phyloP scores from a whole-genome alignment of 2,113 vertebrate genomes.

The Heteronetta atricapilla region DNA sequence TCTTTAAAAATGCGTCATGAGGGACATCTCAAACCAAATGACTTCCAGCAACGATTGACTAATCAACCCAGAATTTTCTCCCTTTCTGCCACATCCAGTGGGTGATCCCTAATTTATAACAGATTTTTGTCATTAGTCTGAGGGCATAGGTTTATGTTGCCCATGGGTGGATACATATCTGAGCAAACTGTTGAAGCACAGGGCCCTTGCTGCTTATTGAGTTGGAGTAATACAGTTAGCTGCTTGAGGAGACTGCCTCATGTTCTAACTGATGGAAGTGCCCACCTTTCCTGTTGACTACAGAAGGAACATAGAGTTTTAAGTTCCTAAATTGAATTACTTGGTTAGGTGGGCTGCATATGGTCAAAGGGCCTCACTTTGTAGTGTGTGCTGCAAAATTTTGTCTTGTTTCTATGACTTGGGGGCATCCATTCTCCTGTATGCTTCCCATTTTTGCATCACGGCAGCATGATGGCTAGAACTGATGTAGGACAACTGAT shows the following conservation, averaged over 20 bases:
- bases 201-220: background rate
- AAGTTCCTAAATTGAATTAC: background rate
- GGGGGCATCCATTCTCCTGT: background rate
- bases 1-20: constrained; percentile 38
- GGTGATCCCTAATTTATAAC: background rate
- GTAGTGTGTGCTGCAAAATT: background rate
- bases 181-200: background rate
- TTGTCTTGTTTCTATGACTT: background rate
- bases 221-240: background rate
- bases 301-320: background rate
- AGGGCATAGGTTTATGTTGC: background rate
- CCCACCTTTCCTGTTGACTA: background rate
- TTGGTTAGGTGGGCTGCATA: background rate
- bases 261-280: background rate
- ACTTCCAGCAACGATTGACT: constrained; percentile 13
- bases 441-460: background rate
- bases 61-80: constrained; percentile 31
- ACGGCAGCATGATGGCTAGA: background rate
- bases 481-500: background rate
- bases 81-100: background rate
- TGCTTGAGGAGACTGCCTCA: background rate
- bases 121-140: background rate
- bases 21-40: constrained; percentile 25
- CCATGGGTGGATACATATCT: background rate
- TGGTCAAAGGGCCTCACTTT: background rate